Conservation (phyloP, 2,797 vertebrate genomes). For the Trematomus bernacchii region DNA sequence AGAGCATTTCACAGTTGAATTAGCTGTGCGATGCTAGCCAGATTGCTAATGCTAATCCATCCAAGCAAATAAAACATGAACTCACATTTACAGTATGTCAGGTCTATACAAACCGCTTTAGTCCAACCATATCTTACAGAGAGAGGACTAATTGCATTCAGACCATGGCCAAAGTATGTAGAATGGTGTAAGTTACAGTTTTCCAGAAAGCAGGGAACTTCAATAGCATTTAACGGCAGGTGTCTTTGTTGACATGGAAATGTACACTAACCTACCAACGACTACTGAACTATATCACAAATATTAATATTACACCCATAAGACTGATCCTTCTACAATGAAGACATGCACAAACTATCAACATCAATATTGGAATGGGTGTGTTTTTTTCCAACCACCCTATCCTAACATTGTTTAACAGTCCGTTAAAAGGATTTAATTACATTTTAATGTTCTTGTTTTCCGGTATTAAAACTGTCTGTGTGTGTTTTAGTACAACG, state of each 20-base stretch:
- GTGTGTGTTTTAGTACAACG: conserved; percentile 87
- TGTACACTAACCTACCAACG: not conserved
- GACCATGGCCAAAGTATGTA: not conserved
- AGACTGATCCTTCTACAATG: not conserved
- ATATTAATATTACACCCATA: not conserved
- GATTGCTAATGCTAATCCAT: too few relatives aligned
- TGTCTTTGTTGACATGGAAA: too few relatives aligned
- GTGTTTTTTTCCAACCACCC: not conserved
- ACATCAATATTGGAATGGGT: not conserved
- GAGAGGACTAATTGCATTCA: not conserved
- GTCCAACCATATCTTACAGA: too few relatives aligned
- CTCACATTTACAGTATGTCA: too few relatives aligned
- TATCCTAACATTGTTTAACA: too few relatives aligned
- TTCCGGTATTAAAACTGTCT: not conserved
- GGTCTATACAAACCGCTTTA: not conserved
- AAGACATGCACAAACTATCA: not conserved
- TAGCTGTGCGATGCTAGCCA: not conserved
- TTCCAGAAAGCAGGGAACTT: too few relatives aligned
- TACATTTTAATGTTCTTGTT: not conserved
- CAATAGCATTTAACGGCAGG: too few relatives aligned
- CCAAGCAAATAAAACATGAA: too few relatives aligned
- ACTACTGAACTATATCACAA: not conserved
- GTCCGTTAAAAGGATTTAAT: not conserved
- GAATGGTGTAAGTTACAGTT: too few relatives aligned
- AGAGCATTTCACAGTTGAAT: not conserved